Evolutionary conservation across 2,797 vertebrate species (phyloP).

Genomic region (Rousettus madagascariensis): DNA sequence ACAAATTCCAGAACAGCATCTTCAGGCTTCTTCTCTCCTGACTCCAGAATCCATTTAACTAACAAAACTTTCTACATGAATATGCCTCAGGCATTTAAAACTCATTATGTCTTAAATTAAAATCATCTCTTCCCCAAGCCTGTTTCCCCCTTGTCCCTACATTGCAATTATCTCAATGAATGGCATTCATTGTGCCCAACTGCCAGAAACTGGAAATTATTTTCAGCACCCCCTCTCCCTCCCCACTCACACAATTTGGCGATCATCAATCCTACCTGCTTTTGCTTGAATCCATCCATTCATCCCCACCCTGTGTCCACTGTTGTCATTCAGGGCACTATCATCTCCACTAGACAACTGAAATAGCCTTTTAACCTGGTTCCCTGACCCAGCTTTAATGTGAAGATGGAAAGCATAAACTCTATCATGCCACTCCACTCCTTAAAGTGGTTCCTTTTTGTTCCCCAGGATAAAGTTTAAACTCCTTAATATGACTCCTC

Average conservation of each 20-base stretch:
- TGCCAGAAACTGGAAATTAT: neutral
- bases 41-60: neutral
- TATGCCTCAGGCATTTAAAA: neutral
- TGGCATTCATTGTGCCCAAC: neutral
- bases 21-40: neutral
- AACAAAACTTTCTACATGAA: neutral
- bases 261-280: neutral
- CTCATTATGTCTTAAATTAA: neutral
- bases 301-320: neutral
- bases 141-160: neutral
- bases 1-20: neutral
- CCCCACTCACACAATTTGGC: neutral
- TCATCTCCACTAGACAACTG: neutral
- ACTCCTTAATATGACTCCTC: neutral
- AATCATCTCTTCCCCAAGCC: neutral
- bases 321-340: neutral
- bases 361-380: neutral
- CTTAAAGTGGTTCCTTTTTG: neutral
- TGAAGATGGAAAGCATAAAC: neutral
- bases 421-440: neutral
- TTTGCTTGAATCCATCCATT: neutral
- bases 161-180: neutral
- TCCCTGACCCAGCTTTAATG: neutral
- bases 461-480: neutral
- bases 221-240: neutral